Percentiles rank a stretch among this genome's conserved stretches.
phyloP scores from a whole-genome alignment of 2,888 invertebrate genomes.

The Leucophenga montana region DNA sequence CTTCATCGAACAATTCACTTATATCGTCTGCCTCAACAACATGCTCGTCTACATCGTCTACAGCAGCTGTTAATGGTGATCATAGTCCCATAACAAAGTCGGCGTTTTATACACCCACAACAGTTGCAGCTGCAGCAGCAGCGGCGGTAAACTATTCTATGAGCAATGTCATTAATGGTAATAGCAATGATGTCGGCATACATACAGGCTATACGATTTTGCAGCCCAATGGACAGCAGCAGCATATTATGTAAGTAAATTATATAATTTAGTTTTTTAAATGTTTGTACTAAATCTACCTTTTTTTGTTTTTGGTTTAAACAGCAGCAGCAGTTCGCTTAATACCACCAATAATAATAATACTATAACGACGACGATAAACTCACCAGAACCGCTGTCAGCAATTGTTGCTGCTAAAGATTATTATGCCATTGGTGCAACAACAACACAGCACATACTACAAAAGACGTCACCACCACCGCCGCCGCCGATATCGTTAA shows the following conservation, averaged over 20 bases:
- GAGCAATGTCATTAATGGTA: constrained; percentile 36
- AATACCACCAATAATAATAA: background rate
- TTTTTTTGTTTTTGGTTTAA: background rate
- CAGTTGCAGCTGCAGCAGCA: constrained; percentile 20
- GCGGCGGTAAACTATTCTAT: constrained; percentile 9
- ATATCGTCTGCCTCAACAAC: constrained; percentile 48
- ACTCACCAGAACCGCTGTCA: constrained; percentile 34
- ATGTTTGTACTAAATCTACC: background rate
- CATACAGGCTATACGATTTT: constrained; percentile 33
- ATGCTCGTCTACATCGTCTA: background rate
- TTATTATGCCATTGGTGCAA: background rate
- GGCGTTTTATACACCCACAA: constrained; percentile 43
- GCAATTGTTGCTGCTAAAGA: constrained; percentile 1
- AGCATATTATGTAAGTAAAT: constrained; percentile 48
- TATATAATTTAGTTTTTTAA: background rate
- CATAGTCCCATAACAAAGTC: constrained; percentile 64
- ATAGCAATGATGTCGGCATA: constrained; percentile 20
- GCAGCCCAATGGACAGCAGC: constrained; percentile 35
- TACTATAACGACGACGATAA: constrained; percentile 3
- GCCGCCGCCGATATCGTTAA: background rate
- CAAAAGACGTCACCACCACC: constrained; percentile 23
- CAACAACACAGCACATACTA: constrained; percentile 37
- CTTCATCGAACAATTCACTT: constrained; percentile 65
- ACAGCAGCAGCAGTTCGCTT: constrained; percentile 10
- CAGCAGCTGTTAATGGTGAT: constrained; percentile 61